Base-by-base conservation (phyloP, 1,140 invertebrate genomes). In the Amphibalanus amphitrite region DNA sequence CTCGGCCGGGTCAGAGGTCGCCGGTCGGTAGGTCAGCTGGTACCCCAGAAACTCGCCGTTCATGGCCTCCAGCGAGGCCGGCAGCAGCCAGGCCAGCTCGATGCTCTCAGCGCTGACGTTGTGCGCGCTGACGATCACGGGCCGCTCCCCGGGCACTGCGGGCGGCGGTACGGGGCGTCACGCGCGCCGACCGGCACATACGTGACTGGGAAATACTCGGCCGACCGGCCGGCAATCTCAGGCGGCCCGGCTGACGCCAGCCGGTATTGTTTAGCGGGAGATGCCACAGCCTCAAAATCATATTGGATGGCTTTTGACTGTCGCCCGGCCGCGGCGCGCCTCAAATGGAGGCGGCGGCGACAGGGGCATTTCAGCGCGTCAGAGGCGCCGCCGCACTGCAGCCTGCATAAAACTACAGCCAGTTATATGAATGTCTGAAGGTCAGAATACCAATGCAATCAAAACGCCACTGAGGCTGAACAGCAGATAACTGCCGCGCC, bases 41-140 rank as follows among this genome's bases (percentile, higher is more conserved):
- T 67, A 67, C 10, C 65, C 65, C 26, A 67, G 65, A 67, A 67
- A 67, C 65, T 67, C 65, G 20, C 65, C 65, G 28, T 67, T 67
- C 65, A 67, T 67, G 1, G 47, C 20, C 65, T 67, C 10, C 6
- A 28, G 28, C 8, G 65, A 28, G 28, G 26, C 26, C 6, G 65
- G n/a, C 8, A 10, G 26, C 10, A 10, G n/a, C 65, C 65, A 67
- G 8, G n/a, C n/a, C 65, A 67, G 3, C 28, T 67, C 65, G 23
- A 67, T 28, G 28, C 65, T 20, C 10, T 67, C 10, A 0, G n/a
- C 26, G n/a, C 26, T 67, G 26, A 28, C n/a, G 65, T 67, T 67
- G 65, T 28, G 65, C 23, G 28, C 65, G 10, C n/a, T 3, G 28
- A 67, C 65, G 8, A 67, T 26, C 3, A 67, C 65, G 3, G 65